Evolutionary conservation across 2,888 invertebrate genomes (phyloP), one percentile per base, ranked within the genome.

Genomic region (Clistopyga incitator): DNA sequence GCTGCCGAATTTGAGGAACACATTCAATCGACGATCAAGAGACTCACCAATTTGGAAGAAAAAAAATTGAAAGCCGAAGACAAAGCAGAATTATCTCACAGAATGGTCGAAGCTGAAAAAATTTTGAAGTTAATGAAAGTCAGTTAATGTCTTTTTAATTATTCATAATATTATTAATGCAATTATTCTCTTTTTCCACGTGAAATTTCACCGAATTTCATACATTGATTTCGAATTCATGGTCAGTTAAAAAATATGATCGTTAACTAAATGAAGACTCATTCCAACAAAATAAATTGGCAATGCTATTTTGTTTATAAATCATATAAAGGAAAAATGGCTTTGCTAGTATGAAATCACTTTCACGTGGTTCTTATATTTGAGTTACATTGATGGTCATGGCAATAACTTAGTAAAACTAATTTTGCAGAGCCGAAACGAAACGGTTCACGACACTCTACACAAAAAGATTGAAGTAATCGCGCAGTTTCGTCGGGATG

Each of bases 1-100:
- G 61, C 61, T 10, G 61, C 61, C 29, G 61, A 61, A 61, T 61
- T 61, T n/a, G 61, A 61, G 34, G 61, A 61, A 61, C 38, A 61
- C n/a, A 61, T 61, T 61, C 61, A 61, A 34, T 34, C 61, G 38
- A 38, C 61, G 13, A 61, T 61, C 10, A 15, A 38, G 34, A 34
- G 61, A 61, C 61, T 61, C 61, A 34, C 61, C 8, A 18, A 61
- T 18, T 61, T 61, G 38, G 61, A 61, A n/a, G 61, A 61, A 15
- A 38, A 61, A 8, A n/a, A 34, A 18, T 6, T 61, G 61, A 34
- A 38, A 38, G 18, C 34, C 8, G 61, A 61, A 38, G 34, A 61
- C 34, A 61, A 61, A 61, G 6, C 61, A 2, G 61, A 61, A 38
- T 38, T 61, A n/a, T 61, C 34, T 18, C 61, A 18, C n/a, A 61